These are phyloP conservation scores for Eunapius fragilis DNA, from an alignment of 37 sponge, comb jelly and placozoan species.

Conservation along the genomic window DNA sequence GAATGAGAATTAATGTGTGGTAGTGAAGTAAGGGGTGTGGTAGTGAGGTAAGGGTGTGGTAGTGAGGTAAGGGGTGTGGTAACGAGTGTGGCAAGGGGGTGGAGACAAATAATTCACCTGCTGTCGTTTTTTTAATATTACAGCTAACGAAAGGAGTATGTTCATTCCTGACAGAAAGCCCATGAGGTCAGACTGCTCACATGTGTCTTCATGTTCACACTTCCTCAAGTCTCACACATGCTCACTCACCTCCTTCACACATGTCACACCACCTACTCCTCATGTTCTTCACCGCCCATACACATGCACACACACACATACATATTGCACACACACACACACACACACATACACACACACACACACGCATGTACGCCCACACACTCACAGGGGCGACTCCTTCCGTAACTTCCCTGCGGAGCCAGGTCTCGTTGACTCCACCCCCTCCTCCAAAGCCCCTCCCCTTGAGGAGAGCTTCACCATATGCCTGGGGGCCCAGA, in stretches of 20 bases:
- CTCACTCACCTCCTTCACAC: slow-evolving; percentile 11
- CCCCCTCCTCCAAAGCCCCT: not conserved
- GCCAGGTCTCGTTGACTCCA: not conserved
- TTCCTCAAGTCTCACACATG: not conserved
- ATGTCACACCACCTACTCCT: slow-evolving; percentile 1
- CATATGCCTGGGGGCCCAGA: slow-evolving; percentile 87
- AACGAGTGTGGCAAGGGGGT: no score
- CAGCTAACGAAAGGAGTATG: not conserved
- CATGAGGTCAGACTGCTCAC: no score
- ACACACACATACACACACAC: slow-evolving; percentile 4
- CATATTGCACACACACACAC: not conserved
- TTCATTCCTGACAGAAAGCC: not conserved
- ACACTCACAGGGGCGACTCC: slow-evolving; percentile 4
- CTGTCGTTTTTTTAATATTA: no score
- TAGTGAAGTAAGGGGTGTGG: no score
- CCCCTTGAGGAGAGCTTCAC: slow-evolving; percentile 89
- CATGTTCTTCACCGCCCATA: not conserved
- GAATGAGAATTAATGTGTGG: no score
- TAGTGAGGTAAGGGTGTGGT: no score
- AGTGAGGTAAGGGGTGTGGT: no score
- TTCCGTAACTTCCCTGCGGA: not conserved
- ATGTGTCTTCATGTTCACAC: no score
- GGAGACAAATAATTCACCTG: not conserved
- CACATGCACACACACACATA: not conserved
- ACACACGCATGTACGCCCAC: slow-evolving; percentile 7